Evolutionary conservation across 2,888 invertebrate genomes (phyloP).

Genomic region (Acrobasis suavella): DNA sequence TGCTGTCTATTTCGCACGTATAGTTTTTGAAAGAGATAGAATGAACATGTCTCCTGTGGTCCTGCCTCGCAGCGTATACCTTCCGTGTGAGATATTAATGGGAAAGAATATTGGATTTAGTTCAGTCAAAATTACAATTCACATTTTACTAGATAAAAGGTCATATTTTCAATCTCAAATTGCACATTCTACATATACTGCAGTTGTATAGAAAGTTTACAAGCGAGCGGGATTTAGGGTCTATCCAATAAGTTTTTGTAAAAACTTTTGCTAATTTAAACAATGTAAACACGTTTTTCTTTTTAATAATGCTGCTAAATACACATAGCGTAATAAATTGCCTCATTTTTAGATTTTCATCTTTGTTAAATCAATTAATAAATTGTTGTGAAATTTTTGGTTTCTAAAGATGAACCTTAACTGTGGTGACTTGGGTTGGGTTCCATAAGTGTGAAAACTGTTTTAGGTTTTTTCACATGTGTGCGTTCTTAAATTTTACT

Average conservation of each 20-base stretch:
- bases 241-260: background rate
- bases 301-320: background rate
- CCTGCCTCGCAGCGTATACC: no score
- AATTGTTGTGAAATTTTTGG: background rate
- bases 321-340: background rate
- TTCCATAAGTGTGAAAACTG: background rate
- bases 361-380: background rate
- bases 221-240: background rate
- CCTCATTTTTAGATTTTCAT: background rate
- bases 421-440: no score
- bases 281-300: slow-evolving; percentile 1
- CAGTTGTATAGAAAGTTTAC: background rate
- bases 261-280: background rate
- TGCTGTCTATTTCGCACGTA: no score
- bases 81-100: no score
- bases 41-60: no score
- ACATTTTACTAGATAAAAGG: no score
- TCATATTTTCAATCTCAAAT: no score
- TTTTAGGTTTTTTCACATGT: background rate
- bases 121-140: no score
- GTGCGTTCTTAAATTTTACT: background rate
- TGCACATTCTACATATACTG: no score
- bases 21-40: no score
- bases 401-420: background rate
- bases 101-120: no score